Evolutionary conservation across 2,888 invertebrate species (phyloP).

Genomic region (Cryptocephalus primarius): DNA sequence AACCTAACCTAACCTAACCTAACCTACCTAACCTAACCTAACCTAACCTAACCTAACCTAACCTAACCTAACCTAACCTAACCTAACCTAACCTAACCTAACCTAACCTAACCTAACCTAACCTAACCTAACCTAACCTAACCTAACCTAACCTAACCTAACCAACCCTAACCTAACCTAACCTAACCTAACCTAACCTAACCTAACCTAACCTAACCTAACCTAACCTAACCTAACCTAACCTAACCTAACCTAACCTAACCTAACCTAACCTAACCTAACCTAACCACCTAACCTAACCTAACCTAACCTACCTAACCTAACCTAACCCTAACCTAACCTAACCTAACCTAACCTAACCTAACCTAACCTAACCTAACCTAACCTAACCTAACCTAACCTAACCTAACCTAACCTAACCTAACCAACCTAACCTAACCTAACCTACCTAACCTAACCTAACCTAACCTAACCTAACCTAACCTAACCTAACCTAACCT

Average conservation of each 20-base stretch:
- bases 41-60: conserved; percentile 6
- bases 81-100: conserved; percentile 6
- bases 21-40: no score
- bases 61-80: conserved; percentile 5
- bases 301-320: no score
- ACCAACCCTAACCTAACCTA: no score
- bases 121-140: conserved; percentile 6
- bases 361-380: conserved; percentile 8
- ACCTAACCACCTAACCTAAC: no score
- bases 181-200: conserved; percentile 13
- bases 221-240: conserved; percentile 13
- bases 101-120: conserved; percentile 6
- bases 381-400: conserved; percentile 10
- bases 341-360: conserved; percentile 11
- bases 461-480: conserved; percentile 14
- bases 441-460: conserved; percentile 15
- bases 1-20: conserved; percentile 6
- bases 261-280: conserved; percentile 14
- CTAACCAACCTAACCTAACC: no score
- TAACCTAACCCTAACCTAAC: no score
- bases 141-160: conserved; percentile 14
- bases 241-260: conserved; percentile 13
- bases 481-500: conserved; percentile 14
- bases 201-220: conserved; percentile 14
- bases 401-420: conserved; percentile 11